Base-by-base conservation (phyloP, 2,113 vertebrate species). In the Saccopteryx leptura region DNA sequence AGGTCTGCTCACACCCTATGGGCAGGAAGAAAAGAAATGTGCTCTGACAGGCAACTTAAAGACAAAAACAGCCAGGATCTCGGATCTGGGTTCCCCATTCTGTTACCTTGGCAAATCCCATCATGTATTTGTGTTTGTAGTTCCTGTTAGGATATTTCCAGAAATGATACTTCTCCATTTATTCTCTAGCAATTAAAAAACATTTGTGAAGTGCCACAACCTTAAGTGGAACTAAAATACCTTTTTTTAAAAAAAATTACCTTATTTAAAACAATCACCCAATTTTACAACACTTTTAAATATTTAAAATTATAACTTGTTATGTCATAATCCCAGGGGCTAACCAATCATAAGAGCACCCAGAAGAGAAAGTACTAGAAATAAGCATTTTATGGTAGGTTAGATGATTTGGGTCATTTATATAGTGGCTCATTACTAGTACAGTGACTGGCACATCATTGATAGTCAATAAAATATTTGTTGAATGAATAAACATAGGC, bases 291-390 rank as follows among this genome's bases (percentile, higher is more conserved):
- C 66, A 94, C 92, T 93, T 96, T 33, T 56, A 95, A 96, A 93
- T 96, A 95, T 94, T 97, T 94, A 95, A 95, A 91, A 93, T 95
- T 78, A 78, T 96, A 96, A 96, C 69, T 89, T 87, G 78, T 15
- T 88, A 14, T 91, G 61, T 95, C 91, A 72, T 81, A 87, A 76
- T 95, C 78, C 75, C 84, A 81, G 54, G 23, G 66, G 60, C 90
- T 76, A 95, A 74, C 7, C 46, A 79, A 93, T 68, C 61, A 39
- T 88, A 86, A 95, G 63, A 93, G n/a, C 61, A 92, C 24, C 61
- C 24, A n/a, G 11, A 95, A 85, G 18, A 95, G 75, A 92, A 94
- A 89, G 72, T 11, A 88, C 66, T 88, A 58, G 26, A 91, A 85
- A 68, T 17, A 24, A 60, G 54, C 93, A 93, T 80, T 92, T 91